Evolutionary conservation across 2,888 invertebrate genomes (phyloP), one percentile per base, ranked within the genome.

Genomic region (Trachelus stipa): DNA sequence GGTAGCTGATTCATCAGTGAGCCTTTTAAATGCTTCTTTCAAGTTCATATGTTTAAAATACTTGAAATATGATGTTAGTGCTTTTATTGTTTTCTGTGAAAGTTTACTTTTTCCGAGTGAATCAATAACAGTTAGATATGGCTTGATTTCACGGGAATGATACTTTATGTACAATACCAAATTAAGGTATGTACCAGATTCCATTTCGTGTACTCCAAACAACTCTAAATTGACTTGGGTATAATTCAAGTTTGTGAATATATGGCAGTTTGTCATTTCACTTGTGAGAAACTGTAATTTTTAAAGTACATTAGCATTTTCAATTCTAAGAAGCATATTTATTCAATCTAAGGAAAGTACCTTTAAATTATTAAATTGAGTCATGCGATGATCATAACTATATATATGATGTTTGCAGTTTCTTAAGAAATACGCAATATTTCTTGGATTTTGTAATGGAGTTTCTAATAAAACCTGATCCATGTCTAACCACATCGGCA

Each of bases 401-500:
- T 86, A 79, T 3, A 86, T 73, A n/a, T 84, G 76, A 9, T 83
- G 80, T 69, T 85, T 86, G 37, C 85, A 88, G 73, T 77, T 83
- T 74, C 37, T 82, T 71, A 86, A 11, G 68, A 88, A 88, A 2
- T 37, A 33, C 31, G 76, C 75, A 30, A 86, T 1, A 40, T 79
- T 76, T 15, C 33, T 77, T 11, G 77, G 6, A 0, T 79, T 12
- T 0, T 82, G 34, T 0, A 88, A 35, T 1, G 86, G 80, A 69
- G 77, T 82, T 73, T 86, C 79, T 1, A 68, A 9, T 3, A 83
- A 56, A 78, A 88, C 77, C 0, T 79, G 11, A 3, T 83, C 68
- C 35, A 88, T 81, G 30, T 85, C 79, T 15, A 87, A 73, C 3
- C 83, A 82, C 77, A 83, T 79, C 1, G 88, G 88, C 85, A 89